A percentile compares a stretch with the other conserved stretches of the same genome.
Evolutionary conservation across 1,140 invertebrate species (phyloP).

Genomic region (Hypothenemus hampei): DNA sequence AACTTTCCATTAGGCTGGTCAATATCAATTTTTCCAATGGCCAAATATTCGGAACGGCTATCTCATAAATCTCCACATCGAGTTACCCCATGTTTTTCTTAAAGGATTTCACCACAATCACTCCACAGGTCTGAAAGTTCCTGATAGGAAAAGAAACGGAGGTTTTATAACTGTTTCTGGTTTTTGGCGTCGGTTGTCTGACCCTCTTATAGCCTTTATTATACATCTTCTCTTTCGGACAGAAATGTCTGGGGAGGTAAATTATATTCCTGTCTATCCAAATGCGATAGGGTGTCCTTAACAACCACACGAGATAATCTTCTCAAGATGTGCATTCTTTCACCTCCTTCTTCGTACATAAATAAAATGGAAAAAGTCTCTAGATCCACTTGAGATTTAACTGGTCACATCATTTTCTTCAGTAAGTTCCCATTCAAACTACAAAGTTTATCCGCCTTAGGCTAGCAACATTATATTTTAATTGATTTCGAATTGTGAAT

Average conservation of each 20-base stretch:
- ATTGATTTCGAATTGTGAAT: slow-evolving; percentile 14
- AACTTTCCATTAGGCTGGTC: slow-evolving; percentile 23
- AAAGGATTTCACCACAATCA: slow-evolving; percentile 27
- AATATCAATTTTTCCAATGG: slow-evolving; percentile 26
- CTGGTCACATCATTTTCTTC: too few relatives aligned
- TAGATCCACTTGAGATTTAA: too few relatives aligned
- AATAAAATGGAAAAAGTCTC: too few relatives aligned
- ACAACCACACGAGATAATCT: not conserved
- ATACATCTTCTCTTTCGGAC: slow-evolving; percentile 17
- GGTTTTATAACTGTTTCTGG: slow-evolving; percentile 26
- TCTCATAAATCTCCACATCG: slow-evolving; percentile 20
- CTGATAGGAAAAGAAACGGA: slow-evolving; percentile 26
- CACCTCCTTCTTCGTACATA: too few relatives aligned
- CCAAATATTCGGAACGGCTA: slow-evolving; percentile 17
- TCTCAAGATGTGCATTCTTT: not conserved
- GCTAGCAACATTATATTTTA: slow-evolving; percentile 15
- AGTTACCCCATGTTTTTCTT: slow-evolving; percentile 21
- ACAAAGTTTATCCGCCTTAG: not conserved
- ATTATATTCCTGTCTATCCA: slow-evolving; percentile 6
- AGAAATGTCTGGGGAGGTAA: slow-evolving; percentile 17
- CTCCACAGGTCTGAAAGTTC: slow-evolving; percentile 26
- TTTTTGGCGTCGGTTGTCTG: slow-evolving; percentile 18
- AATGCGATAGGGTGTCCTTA: not conserved
- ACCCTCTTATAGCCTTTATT: slow-evolving; percentile 23
- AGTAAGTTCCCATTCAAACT: too few relatives aligned